Conservation (phyloP, 2,797 vertebrate species). For the Loris lydekkerianus region DNA sequence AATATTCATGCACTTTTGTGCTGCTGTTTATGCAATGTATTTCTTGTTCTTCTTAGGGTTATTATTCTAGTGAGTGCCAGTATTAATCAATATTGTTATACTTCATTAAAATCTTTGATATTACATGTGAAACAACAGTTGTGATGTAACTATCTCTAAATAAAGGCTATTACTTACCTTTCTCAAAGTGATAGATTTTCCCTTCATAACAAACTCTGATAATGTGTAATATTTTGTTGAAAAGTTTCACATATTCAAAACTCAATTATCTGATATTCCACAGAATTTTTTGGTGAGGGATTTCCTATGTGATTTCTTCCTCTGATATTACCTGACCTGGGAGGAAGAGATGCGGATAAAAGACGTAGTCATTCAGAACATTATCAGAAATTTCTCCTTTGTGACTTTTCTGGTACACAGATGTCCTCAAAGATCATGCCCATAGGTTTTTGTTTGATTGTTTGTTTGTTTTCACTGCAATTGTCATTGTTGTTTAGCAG, state of each 20-base stretch:
- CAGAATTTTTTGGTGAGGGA: background rate
- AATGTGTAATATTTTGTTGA: background rate
- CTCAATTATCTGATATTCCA: background rate
- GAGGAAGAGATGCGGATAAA: background rate
- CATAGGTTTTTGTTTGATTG: background rate
- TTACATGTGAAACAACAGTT: background rate
- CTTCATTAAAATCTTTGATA: constrained; percentile 33
- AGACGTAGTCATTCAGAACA: background rate
- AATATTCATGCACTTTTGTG: constrained; percentile 18
- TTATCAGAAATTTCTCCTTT: background rate
- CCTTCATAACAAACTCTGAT: background rate
- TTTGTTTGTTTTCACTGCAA: too few relatives aligned
- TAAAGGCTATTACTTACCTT: constrained; percentile 25
- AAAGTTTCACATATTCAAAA: constrained; percentile 38
- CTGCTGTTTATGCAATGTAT: constrained; percentile 4
- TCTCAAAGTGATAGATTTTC: constrained; percentile 23
- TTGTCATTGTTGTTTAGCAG: too few relatives aligned
- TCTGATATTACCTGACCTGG: background rate
- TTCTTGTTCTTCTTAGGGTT: background rate
- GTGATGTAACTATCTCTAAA: background rate
- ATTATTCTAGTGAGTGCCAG: background rate
- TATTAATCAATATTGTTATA: background rate
- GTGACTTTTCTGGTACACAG: constrained; percentile 17
- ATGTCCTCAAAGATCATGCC: constrained; percentile 14
- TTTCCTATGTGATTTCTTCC: background rate